phyloP scores from a whole-genome alignment of 2,113 vertebrate species.

The Hystrix brachyura region DNA sequence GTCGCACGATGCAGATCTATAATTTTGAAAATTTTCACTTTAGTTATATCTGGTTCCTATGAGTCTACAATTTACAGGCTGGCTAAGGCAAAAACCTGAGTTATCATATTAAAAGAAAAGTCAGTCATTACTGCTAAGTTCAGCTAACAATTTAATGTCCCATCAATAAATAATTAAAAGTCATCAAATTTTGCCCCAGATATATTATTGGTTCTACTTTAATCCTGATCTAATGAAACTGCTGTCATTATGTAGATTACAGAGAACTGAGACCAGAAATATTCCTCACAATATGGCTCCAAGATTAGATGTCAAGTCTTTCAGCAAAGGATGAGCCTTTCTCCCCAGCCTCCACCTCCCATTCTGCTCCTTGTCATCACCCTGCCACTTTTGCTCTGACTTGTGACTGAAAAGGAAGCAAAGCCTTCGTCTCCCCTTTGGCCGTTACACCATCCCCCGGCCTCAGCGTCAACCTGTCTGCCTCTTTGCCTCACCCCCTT shows the following conservation, averaged over 20 bases:
- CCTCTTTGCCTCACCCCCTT: not conserved
- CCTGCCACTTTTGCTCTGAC: not conserved
- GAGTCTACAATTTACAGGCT: not conserved
- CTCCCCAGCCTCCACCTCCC: not conserved
- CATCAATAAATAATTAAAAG: not conserved
- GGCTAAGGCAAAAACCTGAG: not conserved
- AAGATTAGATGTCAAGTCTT: slow-evolving; percentile 16
- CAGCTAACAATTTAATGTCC: not conserved
- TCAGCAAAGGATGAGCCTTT: not conserved
- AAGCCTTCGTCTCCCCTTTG: not conserved
- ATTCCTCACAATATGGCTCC: not conserved
- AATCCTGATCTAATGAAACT: not conserved
- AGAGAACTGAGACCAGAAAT: not conserved
- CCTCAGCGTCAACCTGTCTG: not conserved
- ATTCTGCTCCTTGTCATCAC: not conserved
- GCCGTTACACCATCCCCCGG: not conserved
- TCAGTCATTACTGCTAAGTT: not conserved
- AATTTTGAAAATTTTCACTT: slow-evolving; percentile 4
- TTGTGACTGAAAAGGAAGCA: not conserved
- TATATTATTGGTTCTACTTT: not conserved
- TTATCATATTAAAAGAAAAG: not conserved
- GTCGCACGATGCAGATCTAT: not conserved
- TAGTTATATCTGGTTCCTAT: not conserved
- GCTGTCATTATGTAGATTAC: not conserved
- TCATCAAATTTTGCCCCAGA: not conserved